Evolutionary conservation across 2,113 vertebrate species (phyloP).

Genomic region (Formicarius rufipectus): DNA sequence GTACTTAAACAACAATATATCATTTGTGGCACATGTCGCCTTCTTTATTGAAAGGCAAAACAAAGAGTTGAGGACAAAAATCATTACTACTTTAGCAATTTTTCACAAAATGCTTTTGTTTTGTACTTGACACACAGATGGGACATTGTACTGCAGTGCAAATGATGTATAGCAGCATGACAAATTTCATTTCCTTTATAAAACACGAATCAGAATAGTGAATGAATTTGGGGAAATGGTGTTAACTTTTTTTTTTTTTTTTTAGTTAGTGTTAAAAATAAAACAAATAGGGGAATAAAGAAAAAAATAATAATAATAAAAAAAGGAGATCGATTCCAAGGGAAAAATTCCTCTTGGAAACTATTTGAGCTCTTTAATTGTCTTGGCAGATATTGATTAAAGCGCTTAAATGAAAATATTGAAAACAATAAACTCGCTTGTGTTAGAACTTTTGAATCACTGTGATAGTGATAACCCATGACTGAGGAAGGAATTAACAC

Average conservation of each 20-base stretch:
- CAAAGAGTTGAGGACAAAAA: conserved; percentile 97
- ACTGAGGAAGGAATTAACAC: conserved; percentile 9
- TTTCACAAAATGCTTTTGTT: conserved; percentile 99
- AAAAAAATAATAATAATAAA: background rate
- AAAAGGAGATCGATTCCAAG: rapidly evolving
- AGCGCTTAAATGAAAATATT: conserved; percentile 64
- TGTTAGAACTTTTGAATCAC: conserved; percentile 39
- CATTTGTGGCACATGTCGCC: conserved; percentile 89
- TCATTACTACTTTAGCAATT: conserved; percentile 96
- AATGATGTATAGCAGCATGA: conserved; percentile 89
- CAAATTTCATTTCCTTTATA: conserved; percentile 87
- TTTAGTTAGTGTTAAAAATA: background rate
- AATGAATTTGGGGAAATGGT: conserved; percentile 67
- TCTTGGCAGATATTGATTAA: conserved; percentile 66
- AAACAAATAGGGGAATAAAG: conserved; percentile 15
- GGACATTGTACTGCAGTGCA: conserved; percentile 78
- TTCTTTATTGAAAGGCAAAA: conserved; percentile 99
- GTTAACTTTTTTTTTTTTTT: conserved; percentile 50
- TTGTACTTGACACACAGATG: conserved; percentile 86
- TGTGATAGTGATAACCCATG: conserved; percentile 22
- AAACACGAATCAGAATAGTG: conserved; percentile 79
- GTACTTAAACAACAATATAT: conserved; percentile 91
- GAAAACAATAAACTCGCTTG: conserved; percentile 56
- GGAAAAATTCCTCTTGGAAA: background rate
- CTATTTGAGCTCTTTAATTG: conserved; percentile 68